These are phyloP conservation scores for Disparrhopalites patrizii DNA, from an alignment of 2,888 invertebrate genomes.

Conservation along the genomic window DNA sequence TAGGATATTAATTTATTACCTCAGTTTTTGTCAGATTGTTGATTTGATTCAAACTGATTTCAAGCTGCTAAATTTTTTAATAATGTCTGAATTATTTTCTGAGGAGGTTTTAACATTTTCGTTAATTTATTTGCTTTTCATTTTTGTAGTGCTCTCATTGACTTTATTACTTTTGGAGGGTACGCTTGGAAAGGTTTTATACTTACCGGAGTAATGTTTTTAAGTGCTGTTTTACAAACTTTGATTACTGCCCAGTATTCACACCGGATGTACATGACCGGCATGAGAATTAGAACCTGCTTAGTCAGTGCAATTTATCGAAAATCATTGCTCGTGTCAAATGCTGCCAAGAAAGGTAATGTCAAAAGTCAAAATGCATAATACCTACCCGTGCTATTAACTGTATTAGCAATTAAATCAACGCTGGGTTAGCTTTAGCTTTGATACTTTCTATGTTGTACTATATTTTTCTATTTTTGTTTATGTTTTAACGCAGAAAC, in stretches of 20 bases:
- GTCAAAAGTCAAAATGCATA: too few species aligned
- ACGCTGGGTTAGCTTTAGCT: too few species aligned
- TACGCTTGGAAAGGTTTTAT: conserved; percentile 82
- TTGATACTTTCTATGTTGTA: not conserved
- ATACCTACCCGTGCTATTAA: too few species aligned
- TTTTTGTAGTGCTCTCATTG: conserved; percentile 57
- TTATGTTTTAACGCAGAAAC: conserved; percentile 52
- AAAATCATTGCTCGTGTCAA: conserved; percentile 57
- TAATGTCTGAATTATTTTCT: too few species aligned
- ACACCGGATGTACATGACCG: conserved; percentile 83
- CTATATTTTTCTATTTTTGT: not conserved
- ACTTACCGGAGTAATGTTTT: conserved; percentile 64
- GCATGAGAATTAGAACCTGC: conserved; percentile 83
- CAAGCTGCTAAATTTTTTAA: too few species aligned
- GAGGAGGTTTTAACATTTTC: too few species aligned
- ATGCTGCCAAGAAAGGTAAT: conserved; percentile 32
- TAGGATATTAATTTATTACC: too few species aligned
- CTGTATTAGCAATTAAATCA: too few species aligned
- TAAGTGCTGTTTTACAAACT: conserved; percentile 74
- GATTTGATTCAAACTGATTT: too few species aligned
- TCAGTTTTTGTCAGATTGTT: too few species aligned
- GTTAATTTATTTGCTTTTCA: not conserved
- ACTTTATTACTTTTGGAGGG: conserved; percentile 60
- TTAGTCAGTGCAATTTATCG: conserved; percentile 85
- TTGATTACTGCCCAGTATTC: conserved; percentile 85